These are phyloP conservation scores for Sebastes miniatus DNA, from an alignment of 2,797 vertebrate species.

Conservation along the genomic window DNA sequence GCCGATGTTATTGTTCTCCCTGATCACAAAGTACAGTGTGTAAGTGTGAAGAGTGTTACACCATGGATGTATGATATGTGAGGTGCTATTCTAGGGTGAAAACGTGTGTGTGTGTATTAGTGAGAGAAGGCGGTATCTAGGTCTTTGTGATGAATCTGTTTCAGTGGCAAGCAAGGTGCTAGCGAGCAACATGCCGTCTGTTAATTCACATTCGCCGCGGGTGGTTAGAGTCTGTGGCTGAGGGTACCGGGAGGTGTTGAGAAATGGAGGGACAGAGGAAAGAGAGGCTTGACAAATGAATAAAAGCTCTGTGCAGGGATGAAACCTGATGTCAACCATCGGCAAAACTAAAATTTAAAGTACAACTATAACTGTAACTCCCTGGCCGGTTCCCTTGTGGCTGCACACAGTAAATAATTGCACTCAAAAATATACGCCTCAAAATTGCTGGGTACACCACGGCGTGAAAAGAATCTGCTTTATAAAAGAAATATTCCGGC, in stretches of 20 bases:
- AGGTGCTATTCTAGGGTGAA: conserved; percentile 66
- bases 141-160: conserved; percentile 79
- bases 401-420: conserved; percentile 17
- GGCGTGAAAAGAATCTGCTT: conserved; percentile 6
- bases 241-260: conserved; percentile 69
- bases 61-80: conserved; percentile 56
- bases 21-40: conserved; percentile 57
- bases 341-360: conserved; percentile 46
- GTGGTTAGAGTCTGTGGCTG: conserved; percentile 70
- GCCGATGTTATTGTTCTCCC: conserved; percentile 53
- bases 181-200: conserved; percentile 72
- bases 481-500: conserved; percentile 21
- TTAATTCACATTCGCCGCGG: conserved; percentile 78
- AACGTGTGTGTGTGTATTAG: conserved; percentile 32
- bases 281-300: conserved; percentile 57
- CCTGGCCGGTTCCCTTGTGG: background rate
- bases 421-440: background rate
- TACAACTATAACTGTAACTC: conserved; percentile 7
- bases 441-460: conserved; percentile 16
- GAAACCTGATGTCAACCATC: conserved; percentile 48
- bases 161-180: conserved; percentile 70
- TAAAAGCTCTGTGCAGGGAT: conserved; percentile 23
- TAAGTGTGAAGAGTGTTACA: conserved; percentile 59
- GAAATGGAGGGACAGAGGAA: conserved; percentile 45
- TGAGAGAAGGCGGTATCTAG: conserved; percentile 69